Conservation (phyloP, 2,113 vertebrate genomes). For the Tylochromis polylepis region DNA sequence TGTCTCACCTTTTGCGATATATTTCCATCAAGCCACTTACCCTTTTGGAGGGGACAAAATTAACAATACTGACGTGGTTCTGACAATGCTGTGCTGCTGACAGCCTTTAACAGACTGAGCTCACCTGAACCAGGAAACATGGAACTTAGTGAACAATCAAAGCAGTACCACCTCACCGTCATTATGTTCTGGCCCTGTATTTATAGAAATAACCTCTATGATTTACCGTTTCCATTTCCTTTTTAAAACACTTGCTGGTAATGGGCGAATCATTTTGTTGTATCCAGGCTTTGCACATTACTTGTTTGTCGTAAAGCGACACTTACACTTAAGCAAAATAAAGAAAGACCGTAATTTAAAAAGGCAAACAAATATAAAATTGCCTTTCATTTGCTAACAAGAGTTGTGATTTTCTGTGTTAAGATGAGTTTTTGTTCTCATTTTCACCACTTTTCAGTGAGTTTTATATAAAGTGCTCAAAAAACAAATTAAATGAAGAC, state of each 20-base stretch:
- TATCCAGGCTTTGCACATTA: background rate
- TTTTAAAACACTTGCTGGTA: background rate
- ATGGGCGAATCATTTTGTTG: background rate
- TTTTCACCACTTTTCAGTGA: background rate
- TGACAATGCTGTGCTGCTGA: background rate
- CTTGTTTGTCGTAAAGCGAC: background rate
- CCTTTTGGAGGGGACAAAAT: background rate
- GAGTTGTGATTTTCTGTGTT: background rate
- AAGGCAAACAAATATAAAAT: background rate
- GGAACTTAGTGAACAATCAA: background rate
- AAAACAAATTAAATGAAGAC: background rate
- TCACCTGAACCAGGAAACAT: background rate
- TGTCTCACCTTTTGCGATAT: background rate
- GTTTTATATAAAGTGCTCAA: background rate
- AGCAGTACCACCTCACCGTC: background rate
- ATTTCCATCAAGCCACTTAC: background rate
- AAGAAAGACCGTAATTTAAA: accelerated
- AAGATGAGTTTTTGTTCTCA: background rate
- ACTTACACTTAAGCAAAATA: background rate
- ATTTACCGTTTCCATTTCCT: accelerated
- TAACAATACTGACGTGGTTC: background rate
- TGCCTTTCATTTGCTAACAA: background rate
- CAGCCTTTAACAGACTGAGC: background rate
- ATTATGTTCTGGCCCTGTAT: background rate
- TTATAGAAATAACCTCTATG: background rate